Evolutionary conservation across 2,888 invertebrate species (phyloP), one percentile per base, ranked within the genome.

Genomic region (Aleiodes alternator): DNA sequence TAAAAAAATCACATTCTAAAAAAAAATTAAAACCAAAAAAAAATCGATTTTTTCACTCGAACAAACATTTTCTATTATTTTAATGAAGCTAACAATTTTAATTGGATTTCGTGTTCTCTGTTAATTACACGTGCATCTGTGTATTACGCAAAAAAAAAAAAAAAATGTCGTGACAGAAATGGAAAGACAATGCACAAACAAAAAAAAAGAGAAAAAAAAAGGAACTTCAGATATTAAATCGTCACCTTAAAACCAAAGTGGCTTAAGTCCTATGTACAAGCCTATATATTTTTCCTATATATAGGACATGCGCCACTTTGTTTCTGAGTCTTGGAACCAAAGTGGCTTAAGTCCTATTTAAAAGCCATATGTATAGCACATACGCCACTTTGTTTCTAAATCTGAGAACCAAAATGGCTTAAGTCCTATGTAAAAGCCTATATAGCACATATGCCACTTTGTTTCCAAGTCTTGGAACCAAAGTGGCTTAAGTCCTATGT

Each of bases 161-260:
- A 80, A 80, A 75, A 29, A 68, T 75, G 73, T 64, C 75, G 64
- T 73, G 73, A 79, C 73, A 76, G 76, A 75, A 76, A 77, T 23
- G 23, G 23, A 78, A 78, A 57, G n/a, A 57, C 4, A 31, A 31
- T 29, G n/a, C 3, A 12, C n/a, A 34, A 57, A 31, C 34, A 34
- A 38, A 38, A 38, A 55, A 55, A 7, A 3, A 2, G n/a, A 12
- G 0, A 12, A 55, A 55, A 55, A 16, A 14, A 23, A 23, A 23
- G 23, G 23, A 38, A 7, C 8, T 8, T 38, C 38, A 38, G 38
- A 38, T 38, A 55, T 55, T 55, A 9, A 38, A 8, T 69, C 38
- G 16, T 69, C 43, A 69, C 23, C 23, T 23, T 23, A 23, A 23
- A 23, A 23, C 23, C 23, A 23, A 23, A 23, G 2, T 1, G 23